Evolutionary conservation across 1,140 invertebrate genomes (phyloP).

Genomic region (Trachymyrmex cornetzi): DNA sequence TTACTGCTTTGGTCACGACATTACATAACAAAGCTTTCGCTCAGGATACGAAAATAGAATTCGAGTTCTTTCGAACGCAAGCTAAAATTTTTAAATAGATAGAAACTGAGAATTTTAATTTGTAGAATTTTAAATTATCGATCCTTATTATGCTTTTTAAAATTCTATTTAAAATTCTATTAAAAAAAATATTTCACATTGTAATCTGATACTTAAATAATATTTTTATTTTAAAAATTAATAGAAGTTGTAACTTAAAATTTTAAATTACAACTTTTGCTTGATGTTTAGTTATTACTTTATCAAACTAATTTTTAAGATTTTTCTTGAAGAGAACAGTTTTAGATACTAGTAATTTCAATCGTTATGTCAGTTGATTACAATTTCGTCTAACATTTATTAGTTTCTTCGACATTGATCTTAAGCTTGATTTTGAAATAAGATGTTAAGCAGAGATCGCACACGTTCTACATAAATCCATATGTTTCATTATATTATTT

Average conservation of each 20-base stretch:
- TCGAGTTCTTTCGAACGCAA: not conserved
- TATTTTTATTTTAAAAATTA: not conserved
- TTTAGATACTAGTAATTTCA: not conserved
- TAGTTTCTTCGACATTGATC: conserved; percentile 6
- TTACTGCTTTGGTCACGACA: conserved; percentile 47
- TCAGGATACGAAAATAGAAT: conserved; percentile 28
- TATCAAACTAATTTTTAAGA: not conserved
- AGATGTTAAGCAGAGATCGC: not conserved
- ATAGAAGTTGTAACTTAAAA: not conserved
- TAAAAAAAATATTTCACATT: not conserved
- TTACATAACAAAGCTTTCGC: conserved; percentile 14
- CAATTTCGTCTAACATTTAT: conserved; percentile 16
- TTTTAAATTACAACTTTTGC: not conserved
- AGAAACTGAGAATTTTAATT: not conserved
- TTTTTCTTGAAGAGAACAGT: conserved; percentile 5
- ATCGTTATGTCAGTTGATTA: not conserved
- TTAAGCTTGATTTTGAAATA: not conserved
- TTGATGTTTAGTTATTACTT: not conserved
- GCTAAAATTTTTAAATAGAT: conserved; percentile 14
- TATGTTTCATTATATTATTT: not conserved
- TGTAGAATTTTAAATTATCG: not conserved
- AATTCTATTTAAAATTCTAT: not conserved
- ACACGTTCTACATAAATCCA: not conserved
- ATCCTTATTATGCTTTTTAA: not conserved
- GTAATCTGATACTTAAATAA: too few relatives aligned